Percentiles rank a stretch among this genome's conserved stretches.
phyloP scores from a whole-genome alignment of 2,888 invertebrate genomes.

The Drosophila paramelanica region DNA sequence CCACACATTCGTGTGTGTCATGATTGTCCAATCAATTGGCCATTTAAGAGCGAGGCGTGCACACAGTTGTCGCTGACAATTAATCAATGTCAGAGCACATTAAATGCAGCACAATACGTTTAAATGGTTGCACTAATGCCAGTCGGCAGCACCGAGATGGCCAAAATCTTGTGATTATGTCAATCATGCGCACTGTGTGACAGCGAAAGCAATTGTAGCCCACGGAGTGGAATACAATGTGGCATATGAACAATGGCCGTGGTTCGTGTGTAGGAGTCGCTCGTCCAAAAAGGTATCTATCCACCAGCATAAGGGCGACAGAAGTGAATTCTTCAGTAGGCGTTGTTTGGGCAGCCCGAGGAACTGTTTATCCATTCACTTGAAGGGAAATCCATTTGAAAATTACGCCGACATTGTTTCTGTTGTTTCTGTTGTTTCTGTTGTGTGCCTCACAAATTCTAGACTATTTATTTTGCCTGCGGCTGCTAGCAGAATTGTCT shows the following conservation, averaged over 20 bases:
- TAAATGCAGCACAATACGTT: slow-evolving; percentile 33
- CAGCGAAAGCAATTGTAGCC: slow-evolving; percentile 37
- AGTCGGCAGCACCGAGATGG: background rate
- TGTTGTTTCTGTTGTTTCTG: slow-evolving; percentile 14
- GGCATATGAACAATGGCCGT: slow-evolving; percentile 35
- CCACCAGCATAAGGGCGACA: background rate
- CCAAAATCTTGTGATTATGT: slow-evolving; percentile 42
- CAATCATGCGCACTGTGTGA: slow-evolving; percentile 72
- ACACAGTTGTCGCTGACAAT: slow-evolving; percentile 54
- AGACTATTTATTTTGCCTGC: slow-evolving; percentile 39
- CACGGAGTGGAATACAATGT: slow-evolving; percentile 24
- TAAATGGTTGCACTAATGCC: slow-evolving; percentile 30
- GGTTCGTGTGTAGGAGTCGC: slow-evolving; percentile 9
- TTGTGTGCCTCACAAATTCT: slow-evolving; percentile 7
- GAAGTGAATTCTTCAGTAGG: background rate
- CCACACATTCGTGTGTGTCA: slow-evolving; percentile 11
- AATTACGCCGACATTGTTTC: slow-evolving; percentile 12
- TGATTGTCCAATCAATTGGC: slow-evolving; percentile 49
- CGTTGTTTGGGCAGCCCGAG: slow-evolving; percentile 26
- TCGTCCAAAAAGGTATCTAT: slow-evolving; percentile 6
- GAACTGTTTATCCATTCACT: slow-evolving; percentile 8
- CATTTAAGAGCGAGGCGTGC: slow-evolving; percentile 6
- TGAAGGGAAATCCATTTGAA: slow-evolving; percentile 9
- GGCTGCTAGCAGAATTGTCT: slow-evolving; percentile 23
- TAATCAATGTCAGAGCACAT: slow-evolving; percentile 69